A percentile compares a stretch with the other conserved stretches of the same genome.
Conservation (phyloP, 2,888 invertebrate species). For the Aporophyla nigra region DNA sequence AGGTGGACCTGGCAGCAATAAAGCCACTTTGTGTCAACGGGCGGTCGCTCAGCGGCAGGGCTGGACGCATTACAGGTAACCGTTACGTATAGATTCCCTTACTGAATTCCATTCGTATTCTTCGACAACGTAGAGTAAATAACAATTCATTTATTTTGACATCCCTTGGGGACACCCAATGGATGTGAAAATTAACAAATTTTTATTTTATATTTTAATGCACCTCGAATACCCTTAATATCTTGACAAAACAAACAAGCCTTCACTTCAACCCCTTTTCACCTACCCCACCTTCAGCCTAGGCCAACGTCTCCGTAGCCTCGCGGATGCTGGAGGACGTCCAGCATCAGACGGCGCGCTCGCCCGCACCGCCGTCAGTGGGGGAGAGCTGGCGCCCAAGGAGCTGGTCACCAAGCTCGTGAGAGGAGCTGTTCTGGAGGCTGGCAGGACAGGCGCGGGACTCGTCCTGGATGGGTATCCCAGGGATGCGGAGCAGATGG, state of each 20-base stretch:
- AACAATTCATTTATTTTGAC: too few species aligned
- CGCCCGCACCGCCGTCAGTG: constrained; percentile 93
- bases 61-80: constrained; percentile 94
- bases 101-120: neutral
- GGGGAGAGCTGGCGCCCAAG: constrained; percentile 95
- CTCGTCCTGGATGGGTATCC: constrained; percentile 99
- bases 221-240: neutral
- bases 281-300: constrained; percentile 86
- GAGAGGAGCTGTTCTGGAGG: constrained; percentile 92
- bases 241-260: neutral
- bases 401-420: constrained; percentile 95
- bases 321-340: constrained; percentile 93
- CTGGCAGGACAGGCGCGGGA: constrained; percentile 92
- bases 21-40: constrained; percentile 94
- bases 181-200: neutral
- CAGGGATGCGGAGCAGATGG: constrained; percentile 96
- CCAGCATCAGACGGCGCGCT: constrained; percentile 92
- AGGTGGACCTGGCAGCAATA: constrained; percentile 98
- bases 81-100: neutral
- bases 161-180: too few species aligned
- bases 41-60: constrained; percentile 93
- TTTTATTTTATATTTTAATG: neutral
- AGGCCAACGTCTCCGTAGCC: constrained; percentile 94
- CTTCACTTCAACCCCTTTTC: neutral
- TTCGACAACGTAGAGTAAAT: too few species aligned